Conservation (phyloP, 2,888 invertebrate genomes). For the Branchipolynoe longqiensis region DNA sequence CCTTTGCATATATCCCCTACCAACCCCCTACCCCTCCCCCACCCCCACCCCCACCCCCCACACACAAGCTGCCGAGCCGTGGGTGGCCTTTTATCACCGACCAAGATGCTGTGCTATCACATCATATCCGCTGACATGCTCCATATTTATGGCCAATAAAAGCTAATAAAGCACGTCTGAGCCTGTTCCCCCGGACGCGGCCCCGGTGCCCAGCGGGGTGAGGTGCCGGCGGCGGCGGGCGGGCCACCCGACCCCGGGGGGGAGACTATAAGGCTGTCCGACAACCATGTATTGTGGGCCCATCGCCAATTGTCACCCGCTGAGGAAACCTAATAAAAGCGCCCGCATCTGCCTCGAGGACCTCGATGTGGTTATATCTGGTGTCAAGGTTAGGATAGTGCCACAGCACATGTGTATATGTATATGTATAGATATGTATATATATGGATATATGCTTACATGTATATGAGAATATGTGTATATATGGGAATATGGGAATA, state of each 20-base stretch:
- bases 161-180: conserved; percentile 28
- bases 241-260: background rate
- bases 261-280: background rate
- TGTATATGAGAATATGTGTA: background rate
- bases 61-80: no score
- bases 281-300: background rate
- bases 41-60: background rate
- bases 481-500: background rate
- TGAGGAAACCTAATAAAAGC: conserved; percentile 34
- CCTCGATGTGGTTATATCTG: background rate
- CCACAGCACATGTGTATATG: background rate
- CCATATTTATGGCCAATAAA: conserved; percentile 46
- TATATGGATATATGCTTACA: background rate
- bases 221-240: background rate
- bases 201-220: no score
- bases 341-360: conserved; percentile 6
- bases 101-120: conserved; percentile 7
- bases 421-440: background rate
- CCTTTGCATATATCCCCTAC: background rate
- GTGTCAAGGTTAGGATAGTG: background rate
- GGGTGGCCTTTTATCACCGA: background rate
- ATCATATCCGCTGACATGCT: conserved; percentile 24
- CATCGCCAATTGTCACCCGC: background rate
- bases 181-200: no score
- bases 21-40: background rate